These are phyloP conservation scores for Caenorhabditis afra DNA, from an alignment of 2,888 invertebrate species.

Conservation along the genomic window DNA sequence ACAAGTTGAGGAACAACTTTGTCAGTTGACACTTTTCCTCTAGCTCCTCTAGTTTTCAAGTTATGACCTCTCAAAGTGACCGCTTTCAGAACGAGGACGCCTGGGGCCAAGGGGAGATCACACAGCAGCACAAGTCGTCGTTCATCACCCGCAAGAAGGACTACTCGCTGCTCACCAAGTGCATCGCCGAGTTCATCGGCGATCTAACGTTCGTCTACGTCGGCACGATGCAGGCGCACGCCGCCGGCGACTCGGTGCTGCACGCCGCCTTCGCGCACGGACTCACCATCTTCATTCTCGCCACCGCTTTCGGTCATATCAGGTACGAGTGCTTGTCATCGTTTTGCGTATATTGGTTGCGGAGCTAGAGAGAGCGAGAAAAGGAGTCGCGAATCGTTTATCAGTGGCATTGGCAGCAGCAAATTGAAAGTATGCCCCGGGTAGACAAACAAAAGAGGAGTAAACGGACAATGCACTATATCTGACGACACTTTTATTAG, in stretches of 20 bases:
- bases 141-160: conserved; percentile 47
- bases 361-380: too few species aligned
- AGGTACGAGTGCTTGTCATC: conserved; percentile 67
- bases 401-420: too few species aligned
- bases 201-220: conserved; percentile 74
- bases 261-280: conserved; percentile 75
- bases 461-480: too few species aligned
- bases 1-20: too few species aligned
- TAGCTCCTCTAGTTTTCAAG: neutral
- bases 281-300: conserved; percentile 73
- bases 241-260: conserved; percentile 61
- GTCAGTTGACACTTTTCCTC: too few species aligned
- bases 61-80: too few species aligned
- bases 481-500: too few species aligned
- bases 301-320: conserved; percentile 74
- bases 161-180: conserved; percentile 71
- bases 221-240: conserved; percentile 71
- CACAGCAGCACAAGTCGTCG: conserved; percentile 18
- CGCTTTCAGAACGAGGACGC: conserved; percentile 47
- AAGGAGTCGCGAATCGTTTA: too few species aligned
- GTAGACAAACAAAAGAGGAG: too few species aligned
- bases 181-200: conserved; percentile 72
- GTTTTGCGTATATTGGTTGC: too few species aligned
- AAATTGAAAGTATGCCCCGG: too few species aligned
- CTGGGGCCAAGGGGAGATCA: conserved; percentile 39